These are phyloP conservation scores for Diorhabda carinulata DNA, from an alignment of 1,140 invertebrate species.

Conservation along the genomic window DNA sequence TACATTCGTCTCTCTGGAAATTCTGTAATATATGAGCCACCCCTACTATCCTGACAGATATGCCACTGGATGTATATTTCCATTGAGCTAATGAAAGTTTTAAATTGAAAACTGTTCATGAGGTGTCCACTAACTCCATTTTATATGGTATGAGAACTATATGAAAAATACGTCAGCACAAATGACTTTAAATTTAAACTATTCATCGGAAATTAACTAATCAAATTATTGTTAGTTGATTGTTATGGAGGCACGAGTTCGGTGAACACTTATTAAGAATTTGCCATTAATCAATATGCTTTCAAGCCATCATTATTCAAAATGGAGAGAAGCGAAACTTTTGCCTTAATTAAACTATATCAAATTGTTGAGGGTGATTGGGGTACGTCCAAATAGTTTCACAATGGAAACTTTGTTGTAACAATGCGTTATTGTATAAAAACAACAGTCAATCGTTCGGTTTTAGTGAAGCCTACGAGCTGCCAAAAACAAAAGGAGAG, in stretches of 20 bases:
- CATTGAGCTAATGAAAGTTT: too few species aligned
- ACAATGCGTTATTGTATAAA: conserved; percentile 7
- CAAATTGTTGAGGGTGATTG: conserved; percentile 15
- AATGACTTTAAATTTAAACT: too few species aligned
- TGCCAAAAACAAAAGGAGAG: conserved; percentile 12
- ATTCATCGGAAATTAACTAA: not conserved
- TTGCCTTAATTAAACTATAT: conserved; percentile 17
- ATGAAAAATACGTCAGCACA: too few species aligned
- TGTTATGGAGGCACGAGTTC: conserved; percentile 14
- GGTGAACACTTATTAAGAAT: conserved; percentile 17
- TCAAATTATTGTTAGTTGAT: conserved; percentile 6
- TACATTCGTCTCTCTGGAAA: too few species aligned
- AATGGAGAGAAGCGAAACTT: conserved; percentile 9
- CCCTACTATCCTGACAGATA: too few species aligned
- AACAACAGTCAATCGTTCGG: not conserved
- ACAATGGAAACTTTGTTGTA: conserved; percentile 12
- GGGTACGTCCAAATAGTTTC: conserved; percentile 17
- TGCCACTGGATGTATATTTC: too few species aligned
- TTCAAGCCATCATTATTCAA: conserved; percentile 16
- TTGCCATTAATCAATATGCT: conserved; percentile 17
- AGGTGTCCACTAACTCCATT: too few species aligned
- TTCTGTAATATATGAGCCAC: too few species aligned
- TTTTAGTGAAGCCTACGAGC: conserved; percentile 3
- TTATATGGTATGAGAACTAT: too few species aligned
- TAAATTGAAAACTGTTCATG: too few species aligned